These are phyloP conservation scores for Lasioglossum oenotherae DNA, from an alignment of 2,888 invertebrate species.

Conservation along the genomic window DNA sequence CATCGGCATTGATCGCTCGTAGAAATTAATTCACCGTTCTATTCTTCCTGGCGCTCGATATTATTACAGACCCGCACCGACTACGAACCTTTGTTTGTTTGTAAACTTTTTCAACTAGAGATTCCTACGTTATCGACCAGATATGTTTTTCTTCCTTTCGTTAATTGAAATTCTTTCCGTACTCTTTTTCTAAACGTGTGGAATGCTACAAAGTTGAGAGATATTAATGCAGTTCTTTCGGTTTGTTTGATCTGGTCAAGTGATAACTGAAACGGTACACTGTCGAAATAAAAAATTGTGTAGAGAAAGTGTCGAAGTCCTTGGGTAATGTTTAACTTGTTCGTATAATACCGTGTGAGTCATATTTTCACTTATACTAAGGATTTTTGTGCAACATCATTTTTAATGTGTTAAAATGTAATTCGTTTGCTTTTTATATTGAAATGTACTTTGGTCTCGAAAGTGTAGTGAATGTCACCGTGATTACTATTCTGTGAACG, in stretches of 20 bases:
- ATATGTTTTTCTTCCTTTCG: background rate
- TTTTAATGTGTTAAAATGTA: background rate
- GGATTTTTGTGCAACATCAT: no score
- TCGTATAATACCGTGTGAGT: background rate
- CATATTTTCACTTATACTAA: background rate
- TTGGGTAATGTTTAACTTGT: constrained; percentile 5
- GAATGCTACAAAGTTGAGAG: background rate
- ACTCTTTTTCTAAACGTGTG: background rate
- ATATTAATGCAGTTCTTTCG: background rate
- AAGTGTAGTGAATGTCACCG: background rate
- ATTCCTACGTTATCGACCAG: background rate
- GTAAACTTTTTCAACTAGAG: background rate
- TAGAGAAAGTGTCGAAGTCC: background rate
- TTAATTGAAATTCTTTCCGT: background rate
- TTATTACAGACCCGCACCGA: no score
- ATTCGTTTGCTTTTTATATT: background rate
- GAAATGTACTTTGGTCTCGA: background rate
- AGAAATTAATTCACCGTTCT: background rate
- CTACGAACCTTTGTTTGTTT: no score
- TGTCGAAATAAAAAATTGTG: background rate
- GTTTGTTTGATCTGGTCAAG: background rate
- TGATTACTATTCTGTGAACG: background rate
- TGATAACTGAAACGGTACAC: background rate
- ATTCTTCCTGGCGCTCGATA: background rate
- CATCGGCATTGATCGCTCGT: background rate